Percentiles rank a stretch among this genome's conserved stretches.
These are phyloP conservation scores for Oreochromis niloticus DNA, from an alignment of 2,113 vertebrate species.

Conservation along the genomic window DNA sequence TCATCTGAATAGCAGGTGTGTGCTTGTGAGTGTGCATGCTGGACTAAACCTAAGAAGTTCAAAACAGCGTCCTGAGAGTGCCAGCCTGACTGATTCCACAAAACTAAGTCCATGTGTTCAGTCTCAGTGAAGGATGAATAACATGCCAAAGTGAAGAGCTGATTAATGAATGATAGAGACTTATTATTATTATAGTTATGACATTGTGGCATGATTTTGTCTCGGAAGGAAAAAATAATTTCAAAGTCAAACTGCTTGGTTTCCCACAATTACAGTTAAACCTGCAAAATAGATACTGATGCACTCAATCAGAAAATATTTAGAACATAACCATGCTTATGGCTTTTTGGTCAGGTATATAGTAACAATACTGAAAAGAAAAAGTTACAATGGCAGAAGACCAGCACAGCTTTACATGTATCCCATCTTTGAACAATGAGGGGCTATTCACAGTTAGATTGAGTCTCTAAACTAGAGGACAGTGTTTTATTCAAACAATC, in stretches of 20 bases:
- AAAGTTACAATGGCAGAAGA: neutral
- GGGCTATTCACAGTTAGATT: neutral
- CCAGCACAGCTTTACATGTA: neutral
- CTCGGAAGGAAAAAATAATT: rapidly evolving
- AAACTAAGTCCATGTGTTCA: neutral
- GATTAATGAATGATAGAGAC: neutral
- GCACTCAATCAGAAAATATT: neutral
- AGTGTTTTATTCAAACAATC: neutral
- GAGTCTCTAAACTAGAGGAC: neutral
- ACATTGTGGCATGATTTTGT: neutral
- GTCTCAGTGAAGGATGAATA: neutral
- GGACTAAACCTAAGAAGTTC: neutral
- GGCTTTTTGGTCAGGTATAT: neutral
- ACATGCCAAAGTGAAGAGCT: neutral
- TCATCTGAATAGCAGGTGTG: constrained; percentile 12
- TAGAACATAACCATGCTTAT: too few relatives aligned
- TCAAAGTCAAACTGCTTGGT: neutral
- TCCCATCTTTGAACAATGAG: neutral
- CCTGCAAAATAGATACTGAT: neutral
- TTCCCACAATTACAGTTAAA: neutral
- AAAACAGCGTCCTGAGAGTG: too few relatives aligned
- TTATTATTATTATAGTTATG: neutral
- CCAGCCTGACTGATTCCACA: neutral
- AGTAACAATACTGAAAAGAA: neutral
- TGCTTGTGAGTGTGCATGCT: neutral